Percentiles rank a stretch among this genome's conserved stretches.
Conservation (phyloP, 2,113 vertebrate species). For the Nerophis ophidion region DNA sequence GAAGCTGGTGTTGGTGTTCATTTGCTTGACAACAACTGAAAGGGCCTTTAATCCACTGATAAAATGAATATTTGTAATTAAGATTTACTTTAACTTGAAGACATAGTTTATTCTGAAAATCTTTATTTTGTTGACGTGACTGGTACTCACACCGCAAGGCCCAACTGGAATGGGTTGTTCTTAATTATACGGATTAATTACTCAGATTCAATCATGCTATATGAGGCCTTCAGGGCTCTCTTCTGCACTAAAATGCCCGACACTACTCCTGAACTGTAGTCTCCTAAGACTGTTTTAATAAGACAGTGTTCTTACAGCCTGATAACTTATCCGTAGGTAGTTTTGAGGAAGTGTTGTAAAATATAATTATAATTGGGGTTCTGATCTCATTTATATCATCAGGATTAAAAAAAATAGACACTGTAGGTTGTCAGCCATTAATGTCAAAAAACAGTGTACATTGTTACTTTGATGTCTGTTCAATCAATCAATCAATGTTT, state of each 20-base stretch:
- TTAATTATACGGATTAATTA: not conserved
- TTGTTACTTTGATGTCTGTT: no score
- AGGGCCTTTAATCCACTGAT: no score
- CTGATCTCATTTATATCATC: not conserved
- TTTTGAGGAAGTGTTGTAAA: not conserved
- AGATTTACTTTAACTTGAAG: not conserved
- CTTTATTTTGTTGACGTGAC: not conserved
- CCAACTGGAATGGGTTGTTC: not conserved
- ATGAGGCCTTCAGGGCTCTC: not conserved
- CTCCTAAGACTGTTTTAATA: not conserved
- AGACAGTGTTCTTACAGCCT: not conserved
- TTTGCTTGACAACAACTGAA: no score
- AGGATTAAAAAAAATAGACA: not conserved
- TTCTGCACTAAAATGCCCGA: not conserved
- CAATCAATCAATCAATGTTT: no score
- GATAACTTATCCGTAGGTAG: slow-evolving; percentile 4
- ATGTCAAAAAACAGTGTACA: not conserved
- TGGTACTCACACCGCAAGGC: not conserved
- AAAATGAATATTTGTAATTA: no score
- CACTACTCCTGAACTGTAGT: slow-evolving; percentile 3
- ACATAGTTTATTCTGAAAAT: not conserved
- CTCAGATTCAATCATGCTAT: not conserved
- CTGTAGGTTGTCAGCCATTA: not conserved
- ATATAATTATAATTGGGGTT: slow-evolving; percentile 3
- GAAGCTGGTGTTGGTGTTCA: not conserved